These are phyloP conservation scores for Eulemur albifrons DNA, from an alignment of 2,797 vertebrate genomes.

Conservation along the genomic window DNA sequence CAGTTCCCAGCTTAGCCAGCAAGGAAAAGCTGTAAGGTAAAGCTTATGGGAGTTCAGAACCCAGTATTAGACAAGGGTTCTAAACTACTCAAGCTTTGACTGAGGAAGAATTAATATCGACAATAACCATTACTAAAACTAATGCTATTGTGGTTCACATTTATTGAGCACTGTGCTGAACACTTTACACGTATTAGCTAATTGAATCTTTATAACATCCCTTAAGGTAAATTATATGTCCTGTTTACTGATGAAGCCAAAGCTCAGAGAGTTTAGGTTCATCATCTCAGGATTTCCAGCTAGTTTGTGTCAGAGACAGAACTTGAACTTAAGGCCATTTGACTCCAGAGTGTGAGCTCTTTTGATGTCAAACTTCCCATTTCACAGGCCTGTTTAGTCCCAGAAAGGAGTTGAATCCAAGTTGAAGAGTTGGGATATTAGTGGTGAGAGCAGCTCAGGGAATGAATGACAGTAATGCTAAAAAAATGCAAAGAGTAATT, in stretches of 20 bases:
- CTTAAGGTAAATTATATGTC: background rate
- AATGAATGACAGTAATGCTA: background rate
- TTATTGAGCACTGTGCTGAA: background rate
- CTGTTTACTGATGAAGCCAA: background rate
- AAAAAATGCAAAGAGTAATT: conserved; percentile 14
- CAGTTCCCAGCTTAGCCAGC: background rate
- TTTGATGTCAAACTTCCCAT: background rate
- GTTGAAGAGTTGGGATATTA: background rate
- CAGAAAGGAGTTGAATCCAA: background rate
- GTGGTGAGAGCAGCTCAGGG: background rate
- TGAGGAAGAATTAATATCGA: background rate
- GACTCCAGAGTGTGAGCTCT: background rate
- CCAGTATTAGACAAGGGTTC: background rate
- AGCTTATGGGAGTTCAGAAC: background rate
- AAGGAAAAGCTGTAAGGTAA: background rate
- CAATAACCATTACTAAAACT: background rate
- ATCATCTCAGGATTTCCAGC: background rate
- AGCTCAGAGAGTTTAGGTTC: background rate
- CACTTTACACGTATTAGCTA: background rate
- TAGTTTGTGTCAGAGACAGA: background rate
- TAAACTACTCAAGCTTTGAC: background rate
- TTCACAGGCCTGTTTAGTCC: background rate
- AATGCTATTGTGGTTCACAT: background rate
- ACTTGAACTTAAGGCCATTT: background rate
- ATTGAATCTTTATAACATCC: background rate